phyloP scores from a whole-genome alignment of 2,797 vertebrate genomes.

The Lacerta agilis region DNA sequence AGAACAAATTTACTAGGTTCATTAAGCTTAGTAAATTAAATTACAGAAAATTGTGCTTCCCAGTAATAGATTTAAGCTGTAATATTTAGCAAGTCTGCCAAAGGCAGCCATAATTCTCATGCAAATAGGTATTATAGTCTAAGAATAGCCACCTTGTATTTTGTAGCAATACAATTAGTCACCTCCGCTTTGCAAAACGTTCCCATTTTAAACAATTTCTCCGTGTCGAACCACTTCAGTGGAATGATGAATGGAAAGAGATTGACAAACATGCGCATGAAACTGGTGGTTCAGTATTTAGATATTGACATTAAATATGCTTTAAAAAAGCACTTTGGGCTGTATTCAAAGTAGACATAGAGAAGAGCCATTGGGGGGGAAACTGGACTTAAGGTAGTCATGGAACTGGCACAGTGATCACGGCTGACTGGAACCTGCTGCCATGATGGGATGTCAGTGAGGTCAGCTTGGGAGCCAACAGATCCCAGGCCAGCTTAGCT shows the following conservation, averaged over 20 bases:
- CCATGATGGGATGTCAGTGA: no score
- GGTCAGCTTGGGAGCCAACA: no score
- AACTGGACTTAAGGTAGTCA: no score
- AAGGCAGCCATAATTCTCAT: conserved; percentile 74
- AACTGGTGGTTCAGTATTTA: neutral
- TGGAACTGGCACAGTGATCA: no score
- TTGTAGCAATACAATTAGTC: conserved; percentile 36
- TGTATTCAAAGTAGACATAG: no score
- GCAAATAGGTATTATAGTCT: conserved; percentile 64
- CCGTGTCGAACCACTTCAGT: neutral
- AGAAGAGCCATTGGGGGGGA: no score
- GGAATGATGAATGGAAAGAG: neutral
- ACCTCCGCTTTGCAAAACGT: conserved; percentile 1
- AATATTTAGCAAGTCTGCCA: conserved; percentile 76
- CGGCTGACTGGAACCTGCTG: no score
- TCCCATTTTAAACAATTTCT: conserved; percentile 7
- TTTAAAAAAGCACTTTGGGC: neutral
- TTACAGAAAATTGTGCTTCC: conserved; percentile 80
- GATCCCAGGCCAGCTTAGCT: no score
- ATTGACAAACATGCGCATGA: neutral
- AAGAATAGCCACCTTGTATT: conserved; percentile 40
- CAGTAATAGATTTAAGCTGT: conserved; percentile 79
- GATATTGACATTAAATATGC: neutral
- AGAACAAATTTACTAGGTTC: conserved; percentile 82
- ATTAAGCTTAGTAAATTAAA: conserved; percentile 84